Evolutionary conservation across 1,140 invertebrate species (phyloP), one percentile per base, ranked within the genome.

Genomic region (Bombus turneri): DNA sequence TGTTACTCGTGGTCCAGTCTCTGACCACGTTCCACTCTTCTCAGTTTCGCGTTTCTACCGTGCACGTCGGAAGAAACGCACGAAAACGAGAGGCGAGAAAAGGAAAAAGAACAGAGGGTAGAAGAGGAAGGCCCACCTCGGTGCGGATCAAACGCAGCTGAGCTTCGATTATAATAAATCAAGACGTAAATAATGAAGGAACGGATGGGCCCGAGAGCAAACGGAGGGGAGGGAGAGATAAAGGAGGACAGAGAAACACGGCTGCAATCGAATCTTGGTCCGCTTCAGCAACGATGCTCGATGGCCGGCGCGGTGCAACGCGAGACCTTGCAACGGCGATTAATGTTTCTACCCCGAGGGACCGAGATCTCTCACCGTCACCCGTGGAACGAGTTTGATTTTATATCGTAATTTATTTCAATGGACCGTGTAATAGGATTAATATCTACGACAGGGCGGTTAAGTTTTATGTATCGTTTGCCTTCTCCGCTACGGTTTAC

Each of bases 81-180:
- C 25, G 59, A n/a, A 25, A 28, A 10, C 25, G 57, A 59, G 57
- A 59, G 25, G 10, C 57, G 57, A 59, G 57, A 53, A 37, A 28
- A 25, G 22, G 59, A 84, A 85, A 86, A 86, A 47, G 85, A 82
- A 83, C 78, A 2, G 53, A 77, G 77, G 37, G 72, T 57, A 41
- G 73, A 82, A 66, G 41, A 68, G 72, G 59, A 31, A 64, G 76
- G 80, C 79, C 84, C 90, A 87, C 85, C 91, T 92, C 93, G 92
- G 92, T 91, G 85, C 85, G 92, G 92, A 93, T 94, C 92, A 94
- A 94, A 94, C 93, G 91, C 89, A 83, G 85, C 86, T 91, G 89
- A 91, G 91, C 89, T 91, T 95, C 94, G 94, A 95, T 95, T 94
- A 94, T 94, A 94, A 95, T 95, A 95, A 95, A 95, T 94, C 94